These are phyloP conservation scores for Sebastes reedi DNA, from an alignment of 2,797 vertebrate genomes.

Conservation along the genomic window DNA sequence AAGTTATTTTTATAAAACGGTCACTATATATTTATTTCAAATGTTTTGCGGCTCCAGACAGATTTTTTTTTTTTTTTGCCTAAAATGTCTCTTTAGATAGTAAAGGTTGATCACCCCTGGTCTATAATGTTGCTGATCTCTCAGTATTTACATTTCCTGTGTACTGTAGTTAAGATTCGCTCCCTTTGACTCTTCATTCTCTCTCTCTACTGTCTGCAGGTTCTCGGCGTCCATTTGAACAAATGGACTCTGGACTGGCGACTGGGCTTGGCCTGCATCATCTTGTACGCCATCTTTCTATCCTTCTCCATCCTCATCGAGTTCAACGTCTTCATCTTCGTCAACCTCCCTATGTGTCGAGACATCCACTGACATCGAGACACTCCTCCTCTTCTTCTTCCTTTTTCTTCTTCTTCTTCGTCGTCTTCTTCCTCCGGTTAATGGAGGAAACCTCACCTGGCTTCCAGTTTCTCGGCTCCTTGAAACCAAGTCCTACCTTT, in stretches of 20 bases:
- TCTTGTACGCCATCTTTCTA: slow-evolving; percentile 91
- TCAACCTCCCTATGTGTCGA: slow-evolving; percentile 96
- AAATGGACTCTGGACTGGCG: slow-evolving; percentile 95
- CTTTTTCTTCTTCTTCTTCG: slow-evolving; percentile 13
- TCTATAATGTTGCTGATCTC: background rate
- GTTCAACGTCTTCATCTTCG: slow-evolving; percentile 97
- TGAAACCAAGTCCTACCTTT: slow-evolving; percentile 43
- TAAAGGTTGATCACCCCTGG: no score
- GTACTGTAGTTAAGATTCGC: background rate
- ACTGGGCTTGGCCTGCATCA: slow-evolving; percentile 88
- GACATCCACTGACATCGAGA: slow-evolving; percentile 79
- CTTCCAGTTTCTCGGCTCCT: slow-evolving; percentile 51
- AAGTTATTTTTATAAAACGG: no score
- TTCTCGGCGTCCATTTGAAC: slow-evolving; percentile 93
- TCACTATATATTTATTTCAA: no score
- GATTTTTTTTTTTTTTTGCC: no score
- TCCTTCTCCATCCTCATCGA: slow-evolving; percentile 96
- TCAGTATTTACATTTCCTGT: background rate
- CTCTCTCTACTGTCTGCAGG: slow-evolving; percentile 72
- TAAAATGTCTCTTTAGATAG: no score
- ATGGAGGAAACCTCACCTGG: slow-evolving; percentile 50
- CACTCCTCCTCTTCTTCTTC: background rate
- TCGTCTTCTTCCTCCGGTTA: slow-evolving; percentile 1
- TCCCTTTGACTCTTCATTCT: no score
- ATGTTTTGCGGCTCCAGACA: no score